Evolutionary conservation across 2,797 vertebrate genomes (phyloP).

Genomic region (Acanthurus leucopareius): DNA sequence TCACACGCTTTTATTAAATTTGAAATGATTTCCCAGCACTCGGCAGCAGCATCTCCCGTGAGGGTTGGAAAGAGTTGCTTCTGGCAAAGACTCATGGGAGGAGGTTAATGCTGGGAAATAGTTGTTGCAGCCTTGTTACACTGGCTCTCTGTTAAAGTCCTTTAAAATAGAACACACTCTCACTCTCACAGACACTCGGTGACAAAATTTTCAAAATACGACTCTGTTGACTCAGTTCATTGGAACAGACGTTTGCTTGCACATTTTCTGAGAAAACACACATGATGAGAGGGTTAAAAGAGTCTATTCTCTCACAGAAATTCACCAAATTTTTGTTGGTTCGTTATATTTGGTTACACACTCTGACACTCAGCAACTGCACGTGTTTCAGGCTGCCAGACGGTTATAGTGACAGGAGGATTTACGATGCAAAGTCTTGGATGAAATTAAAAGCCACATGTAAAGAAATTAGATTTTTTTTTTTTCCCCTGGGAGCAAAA

Average conservation of each 20-base stretch:
- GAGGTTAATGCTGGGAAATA: not conserved
- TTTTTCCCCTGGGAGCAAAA: not conserved
- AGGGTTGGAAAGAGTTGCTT: not conserved
- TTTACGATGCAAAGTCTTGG: constrained; percentile 24
- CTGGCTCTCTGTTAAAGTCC: not conserved
- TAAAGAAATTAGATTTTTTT: constrained; percentile 13
- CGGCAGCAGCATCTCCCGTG: not conserved
- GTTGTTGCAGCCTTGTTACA: not conserved
- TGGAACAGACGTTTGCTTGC: not conserved
- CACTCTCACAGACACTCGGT: not conserved
- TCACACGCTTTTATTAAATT: not conserved
- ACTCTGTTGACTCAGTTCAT: not conserved
- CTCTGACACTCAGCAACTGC: not conserved
- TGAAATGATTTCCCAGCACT: not conserved
- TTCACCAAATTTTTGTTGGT: constrained; percentile 4
- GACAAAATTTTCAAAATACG: too few relatives aligned
- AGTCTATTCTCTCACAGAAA: not conserved
- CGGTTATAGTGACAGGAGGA: constrained; percentile 8
- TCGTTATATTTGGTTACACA: constrained; percentile 14
- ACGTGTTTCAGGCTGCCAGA: constrained; percentile 7
- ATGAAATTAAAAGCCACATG: constrained; percentile 42
- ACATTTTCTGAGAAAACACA: not conserved
- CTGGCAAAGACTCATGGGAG: not conserved
- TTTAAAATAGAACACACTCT: not conserved
- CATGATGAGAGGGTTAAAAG: not conserved